phyloP scores from a whole-genome alignment of 2,888 invertebrate genomes.

The Torymus texanus region DNA sequence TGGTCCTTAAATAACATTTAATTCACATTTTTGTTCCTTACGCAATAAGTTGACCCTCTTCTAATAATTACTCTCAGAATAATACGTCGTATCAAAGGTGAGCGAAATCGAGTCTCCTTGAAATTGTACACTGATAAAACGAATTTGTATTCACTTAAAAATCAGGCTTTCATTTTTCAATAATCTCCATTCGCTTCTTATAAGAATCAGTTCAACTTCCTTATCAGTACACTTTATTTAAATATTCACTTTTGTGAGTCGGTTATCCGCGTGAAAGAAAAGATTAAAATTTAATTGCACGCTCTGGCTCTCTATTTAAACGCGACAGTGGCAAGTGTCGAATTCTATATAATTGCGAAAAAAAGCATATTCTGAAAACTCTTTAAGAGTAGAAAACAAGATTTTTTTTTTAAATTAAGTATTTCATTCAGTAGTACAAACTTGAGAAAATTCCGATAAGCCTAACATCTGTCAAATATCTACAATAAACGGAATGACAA shows the following conservation, averaged over 20 bases:
- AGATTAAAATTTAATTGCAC: slow-evolving; percentile 55
- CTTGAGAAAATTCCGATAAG: slow-evolving; percentile 51
- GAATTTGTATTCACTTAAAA: slow-evolving; percentile 46
- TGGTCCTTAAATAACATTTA: slow-evolving; percentile 57
- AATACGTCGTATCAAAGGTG: slow-evolving; percentile 56
- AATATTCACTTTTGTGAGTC: slow-evolving; percentile 54
- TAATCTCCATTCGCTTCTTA: slow-evolving; percentile 50
- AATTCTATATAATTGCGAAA: slow-evolving; percentile 22
- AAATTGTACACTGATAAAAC: slow-evolving; percentile 54
- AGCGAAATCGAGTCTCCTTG: slow-evolving; percentile 47
- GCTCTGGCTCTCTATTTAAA: slow-evolving; percentile 52
- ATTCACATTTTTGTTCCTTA: slow-evolving; percentile 56
- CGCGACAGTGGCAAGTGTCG: slow-evolving; percentile 38
- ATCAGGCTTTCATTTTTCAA: slow-evolving; percentile 52
- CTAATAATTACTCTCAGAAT: slow-evolving; percentile 57
- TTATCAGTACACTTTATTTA: slow-evolving; percentile 48
- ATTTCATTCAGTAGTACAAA: slow-evolving; percentile 51
- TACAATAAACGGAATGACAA: slow-evolving; percentile 58
- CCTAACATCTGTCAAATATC: slow-evolving; percentile 56
- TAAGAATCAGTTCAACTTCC: slow-evolving; percentile 42
- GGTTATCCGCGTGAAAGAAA: slow-evolving; percentile 46
- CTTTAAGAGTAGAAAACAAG: slow-evolving; percentile 31
- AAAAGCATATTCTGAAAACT: slow-evolving; percentile 35
- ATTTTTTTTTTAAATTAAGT: slow-evolving; percentile 40
- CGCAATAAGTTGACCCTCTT: slow-evolving; percentile 52